phyloP scores from a whole-genome alignment of 2,888 invertebrate species.

The Megamerina dolium region DNA sequence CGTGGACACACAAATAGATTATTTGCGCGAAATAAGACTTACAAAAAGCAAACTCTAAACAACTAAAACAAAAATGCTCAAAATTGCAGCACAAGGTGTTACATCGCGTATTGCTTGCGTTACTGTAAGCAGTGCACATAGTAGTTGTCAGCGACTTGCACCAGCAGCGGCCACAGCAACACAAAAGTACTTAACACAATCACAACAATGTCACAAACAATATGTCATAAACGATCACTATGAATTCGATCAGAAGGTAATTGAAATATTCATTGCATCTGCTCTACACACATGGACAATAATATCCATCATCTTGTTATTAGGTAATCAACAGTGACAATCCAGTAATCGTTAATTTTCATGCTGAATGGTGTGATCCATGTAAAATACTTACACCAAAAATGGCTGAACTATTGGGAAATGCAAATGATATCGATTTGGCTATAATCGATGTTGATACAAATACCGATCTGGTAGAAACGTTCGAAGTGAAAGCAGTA shows the following conservation, averaged over 20 bases:
- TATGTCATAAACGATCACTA: slow-evolving; percentile 65
- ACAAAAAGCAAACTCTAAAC: too few relatives aligned
- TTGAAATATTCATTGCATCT: too few relatives aligned
- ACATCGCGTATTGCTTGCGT: slow-evolving; percentile 31
- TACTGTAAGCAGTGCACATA: slow-evolving; percentile 27
- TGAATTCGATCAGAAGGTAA: slow-evolving; percentile 70
- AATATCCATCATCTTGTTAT: background rate
- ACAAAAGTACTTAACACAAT: slow-evolving; percentile 38
- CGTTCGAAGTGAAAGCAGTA: slow-evolving; percentile 76
- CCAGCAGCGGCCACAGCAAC: slow-evolving; percentile 29
- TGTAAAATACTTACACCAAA: slow-evolving; percentile 82
- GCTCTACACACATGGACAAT: background rate
- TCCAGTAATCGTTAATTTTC: slow-evolving; percentile 86
- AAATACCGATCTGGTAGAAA: slow-evolving; percentile 75
- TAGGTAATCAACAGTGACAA: slow-evolving; percentile 74
- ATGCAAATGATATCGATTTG: slow-evolving; percentile 65
- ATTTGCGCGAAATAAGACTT: too few relatives aligned
- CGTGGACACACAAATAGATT: too few relatives aligned
- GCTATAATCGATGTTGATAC: slow-evolving; percentile 78
- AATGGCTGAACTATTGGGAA: slow-evolving; percentile 68
- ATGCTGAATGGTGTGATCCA: slow-evolving; percentile 88
- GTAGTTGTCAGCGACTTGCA: slow-evolving; percentile 28
- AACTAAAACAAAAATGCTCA: slow-evolving; percentile 33
- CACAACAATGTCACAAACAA: slow-evolving; percentile 33
- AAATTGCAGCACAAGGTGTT: slow-evolving; percentile 36